phyloP scores from a whole-genome alignment of 2,888 invertebrate species.

The Mesoligia furuncula region DNA sequence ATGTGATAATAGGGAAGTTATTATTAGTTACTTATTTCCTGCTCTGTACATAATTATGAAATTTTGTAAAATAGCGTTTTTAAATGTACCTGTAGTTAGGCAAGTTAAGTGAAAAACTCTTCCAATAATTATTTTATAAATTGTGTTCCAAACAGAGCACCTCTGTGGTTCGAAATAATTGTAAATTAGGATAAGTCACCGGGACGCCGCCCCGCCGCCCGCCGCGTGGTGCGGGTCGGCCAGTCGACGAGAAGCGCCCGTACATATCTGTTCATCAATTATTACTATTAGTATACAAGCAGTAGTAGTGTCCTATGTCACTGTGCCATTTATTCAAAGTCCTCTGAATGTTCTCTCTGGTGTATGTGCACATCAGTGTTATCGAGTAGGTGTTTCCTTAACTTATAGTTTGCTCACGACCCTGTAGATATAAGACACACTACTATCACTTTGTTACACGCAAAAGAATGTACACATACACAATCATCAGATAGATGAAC shows the following conservation, averaged over 20 bases:
- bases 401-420: conserved; percentile 54
- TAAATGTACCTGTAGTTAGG: conserved; percentile 68
- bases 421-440: conserved; percentile 52
- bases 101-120: conserved; percentile 76
- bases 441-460: conserved; percentile 49
- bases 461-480: conserved; percentile 43
- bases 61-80: conserved; percentile 76
- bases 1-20: conserved; percentile 88
- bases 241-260: conserved; percentile 40
- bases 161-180: conserved; percentile 70
- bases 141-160: conserved; percentile 73
- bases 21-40: conserved; percentile 82
- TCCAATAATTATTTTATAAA: conserved; percentile 75
- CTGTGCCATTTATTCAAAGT: conserved; percentile 61
- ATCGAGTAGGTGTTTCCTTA: conserved; percentile 41
- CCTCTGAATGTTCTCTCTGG: conserved; percentile 46
- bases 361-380: conserved; percentile 50
- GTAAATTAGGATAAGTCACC: conserved; percentile 66
- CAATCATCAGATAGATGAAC: conserved; percentile 35
- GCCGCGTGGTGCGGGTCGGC: conserved; percentile 28
- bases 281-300: conserved; percentile 20
- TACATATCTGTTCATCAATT: conserved; percentile 61
- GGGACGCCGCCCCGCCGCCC: not conserved
- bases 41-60: conserved; percentile 83
- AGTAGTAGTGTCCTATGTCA: conserved; percentile 55